These are phyloP conservation scores for Pyrochroa serraticornis DNA, from an alignment of 2,888 invertebrate species.

Conservation along the genomic window DNA sequence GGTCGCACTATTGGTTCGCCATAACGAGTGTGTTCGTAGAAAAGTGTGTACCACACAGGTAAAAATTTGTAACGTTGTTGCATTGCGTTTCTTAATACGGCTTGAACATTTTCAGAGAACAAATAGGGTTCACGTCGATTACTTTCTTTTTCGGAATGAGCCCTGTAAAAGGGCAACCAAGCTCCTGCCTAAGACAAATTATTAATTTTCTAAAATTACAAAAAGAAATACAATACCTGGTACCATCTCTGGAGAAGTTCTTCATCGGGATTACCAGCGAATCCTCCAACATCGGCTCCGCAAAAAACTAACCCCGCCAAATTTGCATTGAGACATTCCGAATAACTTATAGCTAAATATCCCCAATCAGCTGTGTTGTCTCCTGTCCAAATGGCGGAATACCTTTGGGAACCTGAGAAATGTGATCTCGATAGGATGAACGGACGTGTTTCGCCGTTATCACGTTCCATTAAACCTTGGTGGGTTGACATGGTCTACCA, in stretches of 20 bases:
- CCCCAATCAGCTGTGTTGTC: constrained; percentile 95
- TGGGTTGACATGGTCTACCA: constrained; percentile 67
- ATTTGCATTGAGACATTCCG: constrained; percentile 81
- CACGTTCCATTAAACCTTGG: constrained; percentile 64
- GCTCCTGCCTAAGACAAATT: constrained; percentile 68
- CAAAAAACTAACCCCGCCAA: constrained; percentile 86
- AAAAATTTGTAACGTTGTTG: constrained; percentile 83
- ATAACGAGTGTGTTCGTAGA: constrained; percentile 81
- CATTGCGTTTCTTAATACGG: constrained; percentile 69
- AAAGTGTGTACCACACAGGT: constrained; percentile 88
- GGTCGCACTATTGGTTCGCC: constrained; percentile 90
- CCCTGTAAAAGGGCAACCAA: constrained; percentile 93
- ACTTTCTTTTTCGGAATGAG: constrained; percentile 93
- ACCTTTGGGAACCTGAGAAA: constrained; percentile 92
- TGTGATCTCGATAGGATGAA: constrained; percentile 89
- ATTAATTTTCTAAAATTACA: neutral
- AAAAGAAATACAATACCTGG: constrained; percentile 61
- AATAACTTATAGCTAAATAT: constrained; percentile 81
- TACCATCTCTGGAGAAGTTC: constrained; percentile 79
- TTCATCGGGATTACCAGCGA: constrained; percentile 89
- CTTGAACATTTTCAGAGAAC: constrained; percentile 73
- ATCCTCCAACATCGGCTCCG: constrained; percentile 97
- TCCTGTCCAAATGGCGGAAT: constrained; percentile 94
- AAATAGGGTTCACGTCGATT: constrained; percentile 95
- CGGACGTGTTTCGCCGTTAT: constrained; percentile 74